phyloP scores from a whole-genome alignment of 2,888 invertebrate genomes.

The Sclerodermus sp. region DNA sequence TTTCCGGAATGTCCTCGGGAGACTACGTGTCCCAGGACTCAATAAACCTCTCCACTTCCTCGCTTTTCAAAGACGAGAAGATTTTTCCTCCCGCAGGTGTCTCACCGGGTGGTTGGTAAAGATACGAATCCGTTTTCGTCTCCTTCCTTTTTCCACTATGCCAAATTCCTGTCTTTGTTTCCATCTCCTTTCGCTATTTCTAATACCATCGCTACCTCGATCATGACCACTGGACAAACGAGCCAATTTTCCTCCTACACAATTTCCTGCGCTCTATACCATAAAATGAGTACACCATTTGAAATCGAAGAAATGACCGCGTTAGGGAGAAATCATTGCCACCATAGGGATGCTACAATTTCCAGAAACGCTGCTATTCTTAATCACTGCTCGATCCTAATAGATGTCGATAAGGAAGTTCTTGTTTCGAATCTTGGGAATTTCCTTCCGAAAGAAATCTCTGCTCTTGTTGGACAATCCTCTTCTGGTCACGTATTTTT shows the following conservation, averaged over 20 bases:
- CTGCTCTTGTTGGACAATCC: too few relatives aligned
- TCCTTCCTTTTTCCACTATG: conserved; percentile 1
- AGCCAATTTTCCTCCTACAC: background rate
- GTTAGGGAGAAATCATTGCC: too few relatives aligned
- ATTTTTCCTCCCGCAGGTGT: conserved; percentile 36
- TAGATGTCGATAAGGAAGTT: too few relatives aligned
- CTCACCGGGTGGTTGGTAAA: conserved; percentile 38
- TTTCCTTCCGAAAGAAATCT: too few relatives aligned
- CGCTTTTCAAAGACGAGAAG: conserved; percentile 35
- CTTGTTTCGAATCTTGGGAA: too few relatives aligned
- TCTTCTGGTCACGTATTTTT: too few relatives aligned
- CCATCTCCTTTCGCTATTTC: conserved; percentile 1
- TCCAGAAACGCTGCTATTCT: too few relatives aligned
- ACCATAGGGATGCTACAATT: too few relatives aligned
- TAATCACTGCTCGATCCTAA: too few relatives aligned
- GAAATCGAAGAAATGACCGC: too few relatives aligned
- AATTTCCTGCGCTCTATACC: background rate
- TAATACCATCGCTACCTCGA: background rate
- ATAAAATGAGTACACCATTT: too few relatives aligned
- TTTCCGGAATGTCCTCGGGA: conserved; percentile 35
- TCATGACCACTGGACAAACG: background rate
- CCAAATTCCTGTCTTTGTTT: background rate
- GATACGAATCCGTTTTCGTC: conserved; percentile 38
- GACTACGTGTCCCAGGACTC: conserved; percentile 38
- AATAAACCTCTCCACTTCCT: conserved; percentile 37